A percentile compares a stretch with the other conserved stretches of the same genome.
Evolutionary conservation across 2,797 vertebrate genomes (phyloP).

Genomic region (Hippopotamyrus pictus): DNA sequence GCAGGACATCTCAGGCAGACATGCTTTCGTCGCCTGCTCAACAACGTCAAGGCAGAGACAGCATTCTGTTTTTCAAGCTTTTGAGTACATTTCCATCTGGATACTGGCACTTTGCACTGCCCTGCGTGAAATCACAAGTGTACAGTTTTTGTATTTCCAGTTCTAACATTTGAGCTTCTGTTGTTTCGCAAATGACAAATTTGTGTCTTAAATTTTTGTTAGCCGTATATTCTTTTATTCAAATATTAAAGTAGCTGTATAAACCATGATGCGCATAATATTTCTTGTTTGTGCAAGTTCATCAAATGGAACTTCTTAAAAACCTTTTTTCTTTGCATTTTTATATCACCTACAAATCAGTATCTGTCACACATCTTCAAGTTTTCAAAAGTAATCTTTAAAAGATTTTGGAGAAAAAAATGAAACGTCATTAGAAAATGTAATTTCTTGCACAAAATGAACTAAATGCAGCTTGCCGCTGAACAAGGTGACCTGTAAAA

Average conservation of each 20-base stretch:
- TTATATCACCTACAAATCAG: background rate
- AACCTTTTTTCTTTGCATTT: background rate
- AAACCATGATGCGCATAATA: background rate
- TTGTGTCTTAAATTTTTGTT: background rate
- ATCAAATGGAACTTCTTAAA: background rate
- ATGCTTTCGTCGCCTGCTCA: background rate
- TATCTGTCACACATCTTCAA: background rate
- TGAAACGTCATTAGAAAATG: background rate
- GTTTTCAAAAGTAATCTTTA: background rate
- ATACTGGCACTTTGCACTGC: background rate
- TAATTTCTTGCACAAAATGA: background rate
- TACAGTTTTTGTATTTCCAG: background rate
- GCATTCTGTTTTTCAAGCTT: background rate
- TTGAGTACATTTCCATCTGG: background rate
- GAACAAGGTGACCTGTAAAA: conserved; percentile 6
- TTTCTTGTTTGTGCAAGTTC: background rate
- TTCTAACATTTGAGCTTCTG: background rate
- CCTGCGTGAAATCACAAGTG: background rate
- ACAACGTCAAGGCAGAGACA: background rate
- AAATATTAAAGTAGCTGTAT: background rate
- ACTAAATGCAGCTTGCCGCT: background rate
- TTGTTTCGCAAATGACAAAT: background rate
- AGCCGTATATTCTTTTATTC: background rate
- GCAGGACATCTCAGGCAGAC: background rate
- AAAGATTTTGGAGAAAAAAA: background rate